A percentile compares a stretch with the other conserved stretches of the same genome.
Conservation (phyloP, 2,888 invertebrate species). For the Heliconius hortense region DNA sequence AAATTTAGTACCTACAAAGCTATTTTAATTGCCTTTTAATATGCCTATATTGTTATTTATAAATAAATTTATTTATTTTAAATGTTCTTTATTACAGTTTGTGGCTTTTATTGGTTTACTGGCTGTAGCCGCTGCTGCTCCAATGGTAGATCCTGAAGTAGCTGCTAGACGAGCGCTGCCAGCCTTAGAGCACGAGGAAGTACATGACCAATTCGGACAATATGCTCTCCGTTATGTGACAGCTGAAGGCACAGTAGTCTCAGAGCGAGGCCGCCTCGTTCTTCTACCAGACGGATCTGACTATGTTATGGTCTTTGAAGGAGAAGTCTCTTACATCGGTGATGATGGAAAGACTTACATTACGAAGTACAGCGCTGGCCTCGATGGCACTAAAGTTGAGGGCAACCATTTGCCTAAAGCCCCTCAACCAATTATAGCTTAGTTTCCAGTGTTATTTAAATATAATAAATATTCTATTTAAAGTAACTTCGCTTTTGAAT, state of each 20-base stretch:
- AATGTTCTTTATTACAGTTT: not conserved
- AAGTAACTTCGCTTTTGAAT: not conserved
- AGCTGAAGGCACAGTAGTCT: constrained; percentile 48
- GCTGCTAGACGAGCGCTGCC: not conserved
- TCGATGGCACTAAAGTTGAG: not conserved
- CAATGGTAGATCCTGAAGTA: not conserved
- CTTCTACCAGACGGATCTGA: not conserved
- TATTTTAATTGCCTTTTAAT: not conserved
- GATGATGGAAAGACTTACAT: not conserved
- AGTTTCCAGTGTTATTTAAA: not conserved
- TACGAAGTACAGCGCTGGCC: constrained; percentile 32
- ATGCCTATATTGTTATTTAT: not conserved
- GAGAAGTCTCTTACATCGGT: not conserved
- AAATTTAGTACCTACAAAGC: too few species aligned
- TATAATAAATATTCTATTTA: not conserved
- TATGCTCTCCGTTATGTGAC: constrained; percentile 58
- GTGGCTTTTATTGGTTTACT: not conserved
- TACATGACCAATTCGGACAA: constrained; percentile 57
- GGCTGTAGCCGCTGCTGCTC: not conserved
- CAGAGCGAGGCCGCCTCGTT: not conserved
- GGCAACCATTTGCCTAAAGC: not conserved
- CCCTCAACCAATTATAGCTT: not conserved
- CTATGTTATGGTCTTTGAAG: not conserved
- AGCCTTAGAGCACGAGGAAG: not conserved
- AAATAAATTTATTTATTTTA: not conserved